phyloP scores from a whole-genome alignment of 2,113 vertebrate genomes.

The Cepphus grylle region DNA sequence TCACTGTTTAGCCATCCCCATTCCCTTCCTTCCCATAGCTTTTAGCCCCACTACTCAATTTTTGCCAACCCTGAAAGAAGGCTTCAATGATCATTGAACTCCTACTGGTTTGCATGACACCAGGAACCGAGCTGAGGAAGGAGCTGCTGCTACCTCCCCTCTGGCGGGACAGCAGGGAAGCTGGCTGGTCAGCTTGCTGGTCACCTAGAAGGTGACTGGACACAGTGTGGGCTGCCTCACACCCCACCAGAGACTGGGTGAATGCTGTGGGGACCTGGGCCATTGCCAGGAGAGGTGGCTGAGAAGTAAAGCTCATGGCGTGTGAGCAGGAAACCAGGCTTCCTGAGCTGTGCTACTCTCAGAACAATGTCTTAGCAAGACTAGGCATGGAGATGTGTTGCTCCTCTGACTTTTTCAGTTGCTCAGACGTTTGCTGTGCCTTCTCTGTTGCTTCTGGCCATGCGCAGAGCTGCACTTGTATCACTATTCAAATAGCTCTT shows the following conservation, averaged over 20 bases:
- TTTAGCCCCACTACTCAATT: neutral
- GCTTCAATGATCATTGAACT: neutral
- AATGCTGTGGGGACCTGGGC: neutral
- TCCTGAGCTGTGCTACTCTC: neutral
- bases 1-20: neutral
- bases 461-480: neutral
- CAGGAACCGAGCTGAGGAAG: neutral
- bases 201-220: neutral
- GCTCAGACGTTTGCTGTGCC: neutral
- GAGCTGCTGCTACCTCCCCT: neutral
- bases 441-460: neutral
- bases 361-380: neutral
- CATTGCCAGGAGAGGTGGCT: neutral
- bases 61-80: neutral
- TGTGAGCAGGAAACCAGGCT: neutral
- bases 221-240: rapidly evolving
- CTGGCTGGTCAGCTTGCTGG: neutral
- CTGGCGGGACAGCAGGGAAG: neutral
- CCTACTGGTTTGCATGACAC: neutral
- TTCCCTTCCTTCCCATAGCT: neutral
- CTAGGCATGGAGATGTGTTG: neutral
- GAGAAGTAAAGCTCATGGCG: neutral
- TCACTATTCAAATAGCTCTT: neutral
- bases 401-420: neutral
- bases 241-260: rapidly evolving